These are phyloP conservation scores for Pandemis corylana DNA, from an alignment of 2,888 invertebrate genomes.

Conservation along the genomic window DNA sequence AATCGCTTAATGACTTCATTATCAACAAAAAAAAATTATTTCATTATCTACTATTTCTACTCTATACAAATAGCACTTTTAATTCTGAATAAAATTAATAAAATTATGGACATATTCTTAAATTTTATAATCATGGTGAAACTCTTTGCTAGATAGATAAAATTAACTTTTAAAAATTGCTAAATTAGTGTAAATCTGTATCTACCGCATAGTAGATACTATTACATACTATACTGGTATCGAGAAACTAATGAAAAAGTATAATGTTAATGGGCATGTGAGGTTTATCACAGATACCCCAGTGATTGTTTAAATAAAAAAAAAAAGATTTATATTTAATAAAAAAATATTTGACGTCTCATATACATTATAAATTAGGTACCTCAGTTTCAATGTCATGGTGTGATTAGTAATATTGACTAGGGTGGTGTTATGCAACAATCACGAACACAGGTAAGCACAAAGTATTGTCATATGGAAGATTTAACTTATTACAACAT, in stretches of 20 bases:
- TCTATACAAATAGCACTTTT: neutral
- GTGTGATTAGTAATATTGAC: neutral
- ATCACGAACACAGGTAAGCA: neutral
- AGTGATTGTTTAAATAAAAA: neutral
- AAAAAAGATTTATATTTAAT: neutral
- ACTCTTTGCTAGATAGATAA: too few relatives aligned
- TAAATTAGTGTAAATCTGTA: neutral
- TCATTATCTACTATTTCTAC: neutral
- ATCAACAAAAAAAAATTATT: neutral
- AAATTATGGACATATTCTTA: neutral
- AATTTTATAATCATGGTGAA: too few relatives aligned
- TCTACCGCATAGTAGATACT: neutral
- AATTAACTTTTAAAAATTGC: neutral
- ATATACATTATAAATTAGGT: too few relatives aligned
- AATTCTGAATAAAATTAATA: neutral
- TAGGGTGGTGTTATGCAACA: neutral
- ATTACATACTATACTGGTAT: neutral
- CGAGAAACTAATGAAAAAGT: neutral
- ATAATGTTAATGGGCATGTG: neutral
- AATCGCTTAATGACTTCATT: neutral
- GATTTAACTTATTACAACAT: neutral
- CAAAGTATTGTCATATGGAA: slow-evolving; percentile 8
- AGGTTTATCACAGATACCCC: neutral
- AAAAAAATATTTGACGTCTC: neutral
- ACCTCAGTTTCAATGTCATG: too few relatives aligned